Evolutionary conservation across 2,888 invertebrate species (phyloP).

Genomic region (Balanococcus diminutus): DNA sequence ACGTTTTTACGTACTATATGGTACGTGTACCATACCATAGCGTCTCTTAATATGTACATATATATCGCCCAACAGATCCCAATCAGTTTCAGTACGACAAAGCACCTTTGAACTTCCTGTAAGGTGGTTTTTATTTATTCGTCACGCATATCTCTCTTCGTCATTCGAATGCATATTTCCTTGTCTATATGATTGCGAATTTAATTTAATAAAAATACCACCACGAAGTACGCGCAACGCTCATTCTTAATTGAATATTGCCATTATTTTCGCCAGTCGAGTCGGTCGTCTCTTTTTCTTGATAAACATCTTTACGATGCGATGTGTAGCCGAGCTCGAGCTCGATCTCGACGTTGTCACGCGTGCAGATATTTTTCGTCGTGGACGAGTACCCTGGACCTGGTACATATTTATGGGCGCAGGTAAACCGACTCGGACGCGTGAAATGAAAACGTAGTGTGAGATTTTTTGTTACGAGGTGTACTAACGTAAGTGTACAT

Average conservation of each 20-base stretch:
- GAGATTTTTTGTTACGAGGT: not conserved
- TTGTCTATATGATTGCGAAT: conserved; percentile 15
- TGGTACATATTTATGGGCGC: not conserved
- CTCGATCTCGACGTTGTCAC: conserved; percentile 2
- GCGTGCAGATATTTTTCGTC: conserved; percentile 2
- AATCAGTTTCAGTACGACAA: conserved; percentile 34
- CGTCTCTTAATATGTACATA: not conserved
- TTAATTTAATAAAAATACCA: conserved; percentile 30
- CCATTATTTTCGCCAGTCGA: not conserved
- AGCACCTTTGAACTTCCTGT: conserved; percentile 40
- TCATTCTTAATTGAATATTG: conserved; percentile 13
- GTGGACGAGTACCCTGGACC: not conserved
- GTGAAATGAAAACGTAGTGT: not conserved
- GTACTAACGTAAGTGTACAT: too few species aligned
- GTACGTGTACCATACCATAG: not conserved
- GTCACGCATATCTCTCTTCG: conserved; percentile 17
- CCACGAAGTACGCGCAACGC: not conserved
- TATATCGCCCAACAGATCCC: not conserved
- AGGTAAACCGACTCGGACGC: not conserved
- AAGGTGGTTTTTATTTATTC: conserved; percentile 29
- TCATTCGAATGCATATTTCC: conserved; percentile 13
- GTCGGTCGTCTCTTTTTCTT: not conserved
- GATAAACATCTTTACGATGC: not conserved
- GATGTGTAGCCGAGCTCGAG: not conserved
- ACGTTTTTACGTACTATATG: not conserved